These are phyloP conservation scores for Aeoliscus strigatus DNA, from an alignment of 2,797 vertebrate genomes.

Conservation along the genomic window DNA sequence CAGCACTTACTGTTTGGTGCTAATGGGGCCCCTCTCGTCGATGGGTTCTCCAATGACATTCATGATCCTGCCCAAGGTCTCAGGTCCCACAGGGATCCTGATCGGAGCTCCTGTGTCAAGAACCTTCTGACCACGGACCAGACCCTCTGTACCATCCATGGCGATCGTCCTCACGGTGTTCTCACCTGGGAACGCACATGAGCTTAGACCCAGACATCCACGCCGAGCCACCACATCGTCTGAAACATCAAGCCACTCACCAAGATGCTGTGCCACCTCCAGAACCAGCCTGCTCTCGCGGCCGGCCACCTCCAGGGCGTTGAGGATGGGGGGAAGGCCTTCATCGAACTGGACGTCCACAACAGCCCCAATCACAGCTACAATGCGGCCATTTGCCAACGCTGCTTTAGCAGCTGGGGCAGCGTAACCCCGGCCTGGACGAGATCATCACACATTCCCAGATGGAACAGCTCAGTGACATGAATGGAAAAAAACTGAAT, in stretches of 20 bases:
- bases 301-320: constrained; percentile 89
- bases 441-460: too few species aligned
- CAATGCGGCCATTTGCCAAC: constrained; percentile 78
- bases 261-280: constrained; percentile 93
- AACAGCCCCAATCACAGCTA: constrained; percentile 94
- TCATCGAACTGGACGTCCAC: constrained; percentile 98
- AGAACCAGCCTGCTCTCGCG: constrained; percentile 88
- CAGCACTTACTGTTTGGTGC: constrained; percentile 86
- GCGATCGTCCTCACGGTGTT: constrained; percentile 95
- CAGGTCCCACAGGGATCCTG: constrained; percentile 95
- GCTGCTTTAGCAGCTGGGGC: constrained; percentile 76
- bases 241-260: too few species aligned
- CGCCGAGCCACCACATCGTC: too few species aligned
- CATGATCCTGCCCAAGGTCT: constrained; percentile 96
- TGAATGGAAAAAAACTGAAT: too few species aligned
- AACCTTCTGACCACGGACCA: constrained; percentile 93
- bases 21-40: constrained; percentile 94
- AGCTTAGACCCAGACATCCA: too few species aligned
- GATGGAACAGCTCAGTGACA: too few species aligned
- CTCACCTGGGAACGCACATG: constrained; percentile 79
- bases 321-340: constrained; percentile 92
- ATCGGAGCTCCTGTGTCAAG: constrained; percentile 93
- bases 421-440: constrained; percentile 85
- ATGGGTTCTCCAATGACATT: constrained; percentile 97
- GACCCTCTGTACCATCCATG: constrained; percentile 95